phyloP scores from a whole-genome alignment of 1,140 invertebrate species.

The Ctenoplectra terminalis region DNA sequence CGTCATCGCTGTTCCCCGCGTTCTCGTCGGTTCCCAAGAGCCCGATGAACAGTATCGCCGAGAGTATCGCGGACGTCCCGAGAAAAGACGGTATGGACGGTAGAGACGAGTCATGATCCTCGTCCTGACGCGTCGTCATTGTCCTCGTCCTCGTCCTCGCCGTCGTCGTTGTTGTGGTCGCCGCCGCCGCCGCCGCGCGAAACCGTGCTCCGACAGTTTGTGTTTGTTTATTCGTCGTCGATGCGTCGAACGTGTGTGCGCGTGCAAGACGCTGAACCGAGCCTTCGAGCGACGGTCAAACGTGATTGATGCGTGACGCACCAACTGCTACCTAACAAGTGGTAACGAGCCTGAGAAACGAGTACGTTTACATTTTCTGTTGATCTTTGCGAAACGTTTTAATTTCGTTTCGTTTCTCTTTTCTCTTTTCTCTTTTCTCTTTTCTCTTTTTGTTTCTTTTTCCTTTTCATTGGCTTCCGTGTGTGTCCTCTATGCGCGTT shows the following conservation, averaged over 20 bases:
- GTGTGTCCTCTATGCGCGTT: background rate
- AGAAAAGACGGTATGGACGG: slow-evolving; percentile 44
- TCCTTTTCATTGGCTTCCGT: too few relatives aligned
- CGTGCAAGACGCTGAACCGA: slow-evolving; percentile 42
- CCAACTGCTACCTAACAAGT: slow-evolving; percentile 43
- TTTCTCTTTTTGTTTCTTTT: background rate
- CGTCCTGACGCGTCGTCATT: slow-evolving; percentile 36
- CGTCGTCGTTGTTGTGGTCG: slow-evolving; percentile 33
- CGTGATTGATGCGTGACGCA: slow-evolving; percentile 47
- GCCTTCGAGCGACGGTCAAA: slow-evolving; percentile 17
- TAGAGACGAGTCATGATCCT: slow-evolving; percentile 53
- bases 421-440: too few relatives aligned
- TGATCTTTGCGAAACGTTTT: background rate
- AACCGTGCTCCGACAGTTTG: slow-evolving; percentile 29
- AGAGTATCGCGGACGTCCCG: slow-evolving; percentile 25
- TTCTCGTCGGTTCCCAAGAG: background rate
- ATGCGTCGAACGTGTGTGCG: slow-evolving; percentile 19
- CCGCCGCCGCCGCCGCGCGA: slow-evolving; percentile 46
- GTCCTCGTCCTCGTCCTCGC: slow-evolving; percentile 43
- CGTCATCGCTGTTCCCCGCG: background rate
- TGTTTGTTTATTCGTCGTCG: slow-evolving; percentile 29
- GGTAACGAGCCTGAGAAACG: slow-evolving; percentile 34
- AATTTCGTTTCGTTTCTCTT: background rate
- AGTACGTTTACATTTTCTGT: slow-evolving; percentile 33
- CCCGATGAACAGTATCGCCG: slow-evolving; percentile 11